Evolutionary conservation across 2,113 vertebrate species (phyloP), one percentile per base, ranked within the genome.

Genomic region (Cyanoramphus novaezelandiae): DNA sequence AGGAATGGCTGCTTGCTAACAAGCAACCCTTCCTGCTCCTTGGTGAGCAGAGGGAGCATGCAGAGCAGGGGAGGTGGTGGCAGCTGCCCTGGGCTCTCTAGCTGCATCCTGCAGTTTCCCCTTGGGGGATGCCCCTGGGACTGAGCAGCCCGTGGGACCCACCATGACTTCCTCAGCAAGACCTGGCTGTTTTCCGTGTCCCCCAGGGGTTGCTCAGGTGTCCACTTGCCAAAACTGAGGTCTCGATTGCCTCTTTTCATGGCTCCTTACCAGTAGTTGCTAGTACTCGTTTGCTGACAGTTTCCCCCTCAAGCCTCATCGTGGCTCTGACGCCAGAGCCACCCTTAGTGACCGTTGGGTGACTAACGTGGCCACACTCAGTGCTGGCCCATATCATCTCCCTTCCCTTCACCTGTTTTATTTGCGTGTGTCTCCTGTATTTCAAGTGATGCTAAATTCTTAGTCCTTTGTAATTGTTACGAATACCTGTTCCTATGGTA

Each of bases 341-440:
- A 11, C 29, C 16, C 16, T 53, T 1, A 3, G 43, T 1, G 5
- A 25, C 27, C 3, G 3, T 14, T 20, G 13, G 16, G 18, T 2
- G 2, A 43, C 46, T 35, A 11, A 10, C 0, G 6, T 20, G 50
- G 23, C 69, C 4, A 3, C 0, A 8, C 11, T 21, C 41, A 3
- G 33, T 37, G 57, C 63, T 60, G 49, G 33, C 55, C 35, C 1
- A 0, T 21, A 31, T 9, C 52, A 28, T 21, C 14, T 18, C 43
- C 10, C 11, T 62, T 60, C 21, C 4, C 52, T 79, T 62, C 31
- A 7, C 31, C 33, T 29, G 15, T 18, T 63, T 29, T 46, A 19
- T 52, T 50, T n/a, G 17, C 17, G 33, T 68, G 6, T 49, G 39
- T 37, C 52, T 68, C 25, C 7, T 2, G 10, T 68, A 11, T 20